Conservation (phyloP, 2,797 vertebrate species). For the Todus mexicanus region DNA sequence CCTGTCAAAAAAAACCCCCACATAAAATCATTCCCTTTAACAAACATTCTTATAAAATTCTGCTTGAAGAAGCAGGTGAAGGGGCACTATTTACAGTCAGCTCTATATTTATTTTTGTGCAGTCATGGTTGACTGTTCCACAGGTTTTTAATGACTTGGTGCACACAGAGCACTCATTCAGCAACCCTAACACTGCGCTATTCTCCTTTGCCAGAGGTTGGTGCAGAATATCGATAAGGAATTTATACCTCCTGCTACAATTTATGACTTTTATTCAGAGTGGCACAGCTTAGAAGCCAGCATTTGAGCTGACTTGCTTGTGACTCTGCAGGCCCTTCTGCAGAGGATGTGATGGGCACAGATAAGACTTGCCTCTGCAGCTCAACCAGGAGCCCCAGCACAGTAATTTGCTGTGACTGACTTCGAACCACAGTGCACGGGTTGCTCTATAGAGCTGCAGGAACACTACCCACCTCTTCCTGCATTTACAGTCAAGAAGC, state of each 20-base stretch:
- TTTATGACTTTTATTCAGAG: slow-evolving; percentile 21
- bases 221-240: slow-evolving; percentile 11
- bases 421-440: not conserved
- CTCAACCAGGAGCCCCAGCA: rapidly evolving
- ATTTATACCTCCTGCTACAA: slow-evolving; percentile 13
- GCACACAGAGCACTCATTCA: slow-evolving; percentile 69
- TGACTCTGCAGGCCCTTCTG: not conserved
- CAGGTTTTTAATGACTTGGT: slow-evolving; percentile 31
- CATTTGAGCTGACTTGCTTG: not conserved
- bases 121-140: slow-evolving; percentile 32
- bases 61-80: slow-evolving; percentile 48
- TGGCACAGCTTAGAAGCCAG: not conserved
- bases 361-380: not conserved
- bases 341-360: not conserved
- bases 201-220: slow-evolving; percentile 36
- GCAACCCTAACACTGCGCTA: slow-evolving; percentile 2
- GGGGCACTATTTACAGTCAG: slow-evolving; percentile 33
- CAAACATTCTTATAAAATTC: slow-evolving; percentile 64
- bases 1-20: not conserved
- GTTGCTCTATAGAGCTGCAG: not conserved
- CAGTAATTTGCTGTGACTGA: rapidly evolving
- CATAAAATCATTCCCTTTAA: slow-evolving; percentile 14
- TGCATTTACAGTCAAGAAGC: not conserved
- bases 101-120: slow-evolving; percentile 64
- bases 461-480: not conserved